phyloP scores from a whole-genome alignment of 2,888 invertebrate genomes.

The Cistogaster globosa region DNA sequence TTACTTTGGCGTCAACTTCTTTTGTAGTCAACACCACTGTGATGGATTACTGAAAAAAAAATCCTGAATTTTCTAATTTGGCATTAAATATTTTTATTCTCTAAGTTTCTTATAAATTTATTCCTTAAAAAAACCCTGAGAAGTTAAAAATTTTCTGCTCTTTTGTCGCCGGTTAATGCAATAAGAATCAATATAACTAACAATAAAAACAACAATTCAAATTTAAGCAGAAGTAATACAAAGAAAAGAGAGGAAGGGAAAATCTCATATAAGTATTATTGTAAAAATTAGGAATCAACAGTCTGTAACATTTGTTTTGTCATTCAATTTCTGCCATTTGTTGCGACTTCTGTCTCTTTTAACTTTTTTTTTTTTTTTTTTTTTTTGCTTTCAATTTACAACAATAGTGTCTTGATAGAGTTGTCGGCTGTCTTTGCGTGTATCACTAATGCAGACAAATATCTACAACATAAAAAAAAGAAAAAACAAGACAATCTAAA shows the following conservation, averaged over 20 bases:
- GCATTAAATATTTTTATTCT: not conserved
- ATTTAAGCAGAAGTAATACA: not conserved
- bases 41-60: not conserved
- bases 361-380: slow-evolving; percentile 21
- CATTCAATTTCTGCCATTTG: slow-evolving; percentile 66
- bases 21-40: not conserved
- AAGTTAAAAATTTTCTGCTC: not conserved
- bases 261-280: slow-evolving; percentile 58
- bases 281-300: slow-evolving; percentile 73
- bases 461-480: slow-evolving; percentile 27
- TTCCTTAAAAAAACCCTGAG: not conserved
- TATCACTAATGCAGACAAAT: slow-evolving; percentile 52
- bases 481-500: not conserved
- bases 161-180: slow-evolving; percentile 50
- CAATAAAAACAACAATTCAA: slow-evolving; percentile 47
- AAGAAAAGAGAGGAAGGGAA: not conserved
- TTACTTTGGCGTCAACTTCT: too few species aligned
- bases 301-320: slow-evolving; percentile 72
- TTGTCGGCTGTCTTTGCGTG: slow-evolving; percentile 59
- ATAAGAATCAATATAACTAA: slow-evolving; percentile 64
- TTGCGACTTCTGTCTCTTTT: slow-evolving; percentile 58
- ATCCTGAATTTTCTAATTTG: not conserved
- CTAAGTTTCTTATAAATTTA: not conserved
- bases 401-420: slow-evolving; percentile 69
- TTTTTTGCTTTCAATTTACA: slow-evolving; percentile 34